phyloP scores from a whole-genome alignment of 2,797 vertebrate species.

The Artibeus jamaicensis region DNA sequence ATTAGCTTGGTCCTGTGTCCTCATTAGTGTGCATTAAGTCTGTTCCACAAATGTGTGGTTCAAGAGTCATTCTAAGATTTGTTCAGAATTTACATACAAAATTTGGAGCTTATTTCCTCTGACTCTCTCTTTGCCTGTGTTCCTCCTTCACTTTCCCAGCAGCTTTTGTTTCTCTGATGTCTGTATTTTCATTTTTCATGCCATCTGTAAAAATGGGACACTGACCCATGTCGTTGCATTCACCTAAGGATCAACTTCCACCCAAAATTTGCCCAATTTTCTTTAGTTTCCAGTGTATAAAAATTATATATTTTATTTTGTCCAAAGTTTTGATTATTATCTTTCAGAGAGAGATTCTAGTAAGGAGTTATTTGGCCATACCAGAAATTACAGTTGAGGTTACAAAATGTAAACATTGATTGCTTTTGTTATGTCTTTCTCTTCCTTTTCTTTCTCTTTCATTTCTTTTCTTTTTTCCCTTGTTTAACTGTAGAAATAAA shows the following conservation, averaged over 20 bases:
- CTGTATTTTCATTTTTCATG: background rate
- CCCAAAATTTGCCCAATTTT: background rate
- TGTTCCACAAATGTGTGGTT: background rate
- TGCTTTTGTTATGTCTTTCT: background rate
- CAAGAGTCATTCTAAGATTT: background rate
- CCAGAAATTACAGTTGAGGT: background rate
- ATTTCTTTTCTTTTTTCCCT: background rate
- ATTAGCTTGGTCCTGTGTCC: background rate
- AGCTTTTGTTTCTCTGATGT: background rate
- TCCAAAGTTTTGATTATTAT: background rate
- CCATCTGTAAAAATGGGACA: background rate
- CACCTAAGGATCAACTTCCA: background rate
- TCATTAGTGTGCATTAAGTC: background rate
- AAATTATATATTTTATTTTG: background rate
- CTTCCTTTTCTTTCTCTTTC: background rate
- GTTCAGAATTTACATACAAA: background rate
- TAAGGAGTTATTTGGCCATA: background rate
- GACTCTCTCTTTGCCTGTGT: background rate
- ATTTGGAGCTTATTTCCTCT: background rate
- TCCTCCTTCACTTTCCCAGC: background rate
- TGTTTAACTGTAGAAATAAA: slow-evolving; percentile 2
- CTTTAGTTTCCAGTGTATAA: background rate
- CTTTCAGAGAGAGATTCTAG: background rate
- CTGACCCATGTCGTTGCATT: background rate
- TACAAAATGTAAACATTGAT: background rate